These are phyloP conservation scores for Cuniculus paca DNA, from an alignment of 2,797 vertebrate genomes.

Conservation along the genomic window DNA sequence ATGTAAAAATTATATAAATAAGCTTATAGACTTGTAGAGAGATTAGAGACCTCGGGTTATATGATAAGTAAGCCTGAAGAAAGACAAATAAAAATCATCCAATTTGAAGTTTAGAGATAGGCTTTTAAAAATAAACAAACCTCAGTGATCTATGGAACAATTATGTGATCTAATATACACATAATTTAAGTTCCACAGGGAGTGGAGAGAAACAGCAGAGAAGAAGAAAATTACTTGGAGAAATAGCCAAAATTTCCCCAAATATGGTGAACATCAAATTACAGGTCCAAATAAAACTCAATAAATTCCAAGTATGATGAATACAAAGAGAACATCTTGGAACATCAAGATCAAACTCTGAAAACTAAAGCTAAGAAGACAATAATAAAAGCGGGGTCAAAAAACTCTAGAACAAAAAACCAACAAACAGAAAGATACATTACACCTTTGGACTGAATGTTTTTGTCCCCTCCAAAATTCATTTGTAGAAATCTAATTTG, in stretches of 20 bases:
- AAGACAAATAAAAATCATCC: conserved; percentile 16
- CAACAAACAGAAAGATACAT: background rate
- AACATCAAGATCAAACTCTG: background rate
- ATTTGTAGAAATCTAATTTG: background rate
- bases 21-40: background rate
- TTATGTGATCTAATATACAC: background rate
- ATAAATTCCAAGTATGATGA: background rate
- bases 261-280: background rate
- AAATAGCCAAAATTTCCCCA: background rate
- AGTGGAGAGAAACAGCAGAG: background rate
- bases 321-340: background rate
- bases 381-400: background rate
- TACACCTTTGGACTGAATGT: background rate
- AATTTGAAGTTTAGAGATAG: conserved; percentile 18
- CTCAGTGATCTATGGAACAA: background rate
- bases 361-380: background rate
- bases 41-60: background rate
- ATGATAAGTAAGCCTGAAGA: conserved; percentile 37
- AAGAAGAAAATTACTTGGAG: background rate
- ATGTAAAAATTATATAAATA: background rate
- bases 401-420: background rate
- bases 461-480: background rate
- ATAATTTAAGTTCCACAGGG: background rate
- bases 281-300: background rate
- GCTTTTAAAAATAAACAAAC: background rate